phyloP scores from a whole-genome alignment of 1,140 invertebrate genomes.

The Babylonia areolata region DNA sequence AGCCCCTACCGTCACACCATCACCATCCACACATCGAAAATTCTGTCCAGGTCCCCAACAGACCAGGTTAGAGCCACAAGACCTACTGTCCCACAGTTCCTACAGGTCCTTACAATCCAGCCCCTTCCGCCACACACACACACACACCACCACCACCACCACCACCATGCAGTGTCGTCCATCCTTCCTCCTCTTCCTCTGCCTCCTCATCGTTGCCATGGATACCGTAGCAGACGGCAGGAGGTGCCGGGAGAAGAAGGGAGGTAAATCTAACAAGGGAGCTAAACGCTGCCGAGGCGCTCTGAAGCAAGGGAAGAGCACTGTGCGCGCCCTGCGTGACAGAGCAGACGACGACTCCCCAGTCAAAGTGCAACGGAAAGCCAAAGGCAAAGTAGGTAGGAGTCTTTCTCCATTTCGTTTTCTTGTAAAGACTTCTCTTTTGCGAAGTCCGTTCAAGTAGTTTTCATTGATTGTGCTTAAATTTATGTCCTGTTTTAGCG shows the following conservation, averaged over 20 bases:
- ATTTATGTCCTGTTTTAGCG: no score
- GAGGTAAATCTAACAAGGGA: not conserved
- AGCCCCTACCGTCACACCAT: not conserved
- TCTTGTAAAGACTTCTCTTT: no score
- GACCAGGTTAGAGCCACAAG: not conserved
- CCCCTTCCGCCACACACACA: not conserved
- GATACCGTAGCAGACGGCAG: not conserved
- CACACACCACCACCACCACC: not conserved
- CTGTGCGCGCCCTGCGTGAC: not conserved
- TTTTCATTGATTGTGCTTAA: no score
- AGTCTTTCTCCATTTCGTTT: not conserved
- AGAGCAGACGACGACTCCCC: not conserved
- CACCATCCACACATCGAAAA: not conserved
- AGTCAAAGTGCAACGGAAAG: not conserved
- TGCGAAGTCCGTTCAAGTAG: no score
- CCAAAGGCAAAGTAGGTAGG: constrained; percentile 19
- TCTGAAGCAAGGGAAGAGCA: constrained; percentile 2
- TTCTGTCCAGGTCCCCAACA: not conserved
- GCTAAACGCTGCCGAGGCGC: not conserved
- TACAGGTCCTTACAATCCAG: not conserved
- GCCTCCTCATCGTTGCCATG: constrained; percentile 1
- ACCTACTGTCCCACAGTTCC: not conserved
- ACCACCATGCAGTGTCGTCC: not conserved
- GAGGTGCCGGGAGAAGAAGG: not conserved
- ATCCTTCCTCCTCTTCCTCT: not conserved